Conservation (phyloP, 2,888 invertebrate genomes). For the Dascillus cervinus region DNA sequence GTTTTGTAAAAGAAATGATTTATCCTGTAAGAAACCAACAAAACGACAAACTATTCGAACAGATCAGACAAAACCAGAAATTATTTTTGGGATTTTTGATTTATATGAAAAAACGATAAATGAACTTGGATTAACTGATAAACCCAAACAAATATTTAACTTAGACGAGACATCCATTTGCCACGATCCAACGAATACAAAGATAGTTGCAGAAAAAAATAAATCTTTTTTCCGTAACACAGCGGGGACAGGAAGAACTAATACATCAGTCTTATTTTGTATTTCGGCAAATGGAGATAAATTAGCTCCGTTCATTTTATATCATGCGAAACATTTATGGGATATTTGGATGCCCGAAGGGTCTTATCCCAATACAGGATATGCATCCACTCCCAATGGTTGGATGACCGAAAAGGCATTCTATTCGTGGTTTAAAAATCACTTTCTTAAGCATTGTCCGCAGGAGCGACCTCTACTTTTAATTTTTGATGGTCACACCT, state of each 20-base stretch:
- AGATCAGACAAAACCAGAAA: constrained; percentile 1
- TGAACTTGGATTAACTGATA: too few species aligned
- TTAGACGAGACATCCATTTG: too few species aligned
- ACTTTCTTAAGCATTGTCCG: constrained; percentile 7
- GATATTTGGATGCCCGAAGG: constrained; percentile 4
- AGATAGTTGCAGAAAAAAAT: too few species aligned
- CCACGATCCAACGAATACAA: too few species aligned
- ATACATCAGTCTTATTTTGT: not conserved
- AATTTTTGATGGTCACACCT: constrained; percentile 16
- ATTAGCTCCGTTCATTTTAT: too few species aligned
- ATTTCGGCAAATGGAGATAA: too few species aligned
- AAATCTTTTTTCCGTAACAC: too few species aligned
- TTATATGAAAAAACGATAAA: constrained; percentile 2
- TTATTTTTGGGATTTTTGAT: constrained; percentile 6
- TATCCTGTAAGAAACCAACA: constrained; percentile 1
- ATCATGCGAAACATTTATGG: constrained; percentile 3
- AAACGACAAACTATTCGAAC: constrained; percentile 2
- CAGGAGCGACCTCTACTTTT: constrained; percentile 9
- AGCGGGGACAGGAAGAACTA: not conserved
- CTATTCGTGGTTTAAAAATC: constrained; percentile 16
- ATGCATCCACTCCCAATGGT: constrained; percentile 26
- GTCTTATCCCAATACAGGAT: constrained; percentile 15
- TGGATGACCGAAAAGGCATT: constrained; percentile 29
- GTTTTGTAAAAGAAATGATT: constrained; percentile 1
- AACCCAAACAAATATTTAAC: too few species aligned